Evolutionary conservation across 92 coral and sea anemone genomes (phyloP), one percentile per base, ranked within the genome.

Genomic region (Zoanthus sansibaricus): DNA sequence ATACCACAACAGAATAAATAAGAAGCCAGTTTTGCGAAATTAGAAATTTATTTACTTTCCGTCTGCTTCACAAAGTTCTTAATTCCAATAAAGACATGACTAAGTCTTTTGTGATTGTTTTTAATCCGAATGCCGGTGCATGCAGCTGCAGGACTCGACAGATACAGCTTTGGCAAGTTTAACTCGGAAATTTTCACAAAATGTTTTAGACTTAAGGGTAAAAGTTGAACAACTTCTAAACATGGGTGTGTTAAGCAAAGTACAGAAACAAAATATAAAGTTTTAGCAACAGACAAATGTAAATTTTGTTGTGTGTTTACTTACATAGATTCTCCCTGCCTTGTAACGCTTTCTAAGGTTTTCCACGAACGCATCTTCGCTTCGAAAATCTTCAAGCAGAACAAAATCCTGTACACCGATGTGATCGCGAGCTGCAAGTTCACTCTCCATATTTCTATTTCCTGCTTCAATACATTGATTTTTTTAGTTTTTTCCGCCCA

Each of bases 341-440:
- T 97, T 89, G 94, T 95, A 97, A 46, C 99, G 97, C 68, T 97
- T 97, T 74, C 92, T 89, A 17, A 97, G 89, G 86, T 97, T 97
- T 76, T 95, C 98, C 62, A 97, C 59, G 70, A 97, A 97, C 0
- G 99, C 99, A 77, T 97, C 97, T 49, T 94, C 95, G 90, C 92
- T 97, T 17, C 72, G 93, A 84, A 92, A 97, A 85, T 97, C 97
- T 67, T 97, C 99, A 32, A 97, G 92, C 71, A 97, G 96, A 45
- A 97, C 98, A 55, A 97, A 97, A 80, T 97, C 99, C 79, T 97
- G 99, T 21, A 97, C 99, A 6, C 99, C 99, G 83, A 94, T 95
- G 33, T 87, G 93, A 86, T 97, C 99, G 30, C 99, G 86, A 7
- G 98, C 98, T 66, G 95, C 97, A 49, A 97, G 95, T 37, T 89